These are phyloP conservation scores for Hyalella azteca DNA, from an alignment of 2,888 invertebrate genomes.

Conservation along the genomic window DNA sequence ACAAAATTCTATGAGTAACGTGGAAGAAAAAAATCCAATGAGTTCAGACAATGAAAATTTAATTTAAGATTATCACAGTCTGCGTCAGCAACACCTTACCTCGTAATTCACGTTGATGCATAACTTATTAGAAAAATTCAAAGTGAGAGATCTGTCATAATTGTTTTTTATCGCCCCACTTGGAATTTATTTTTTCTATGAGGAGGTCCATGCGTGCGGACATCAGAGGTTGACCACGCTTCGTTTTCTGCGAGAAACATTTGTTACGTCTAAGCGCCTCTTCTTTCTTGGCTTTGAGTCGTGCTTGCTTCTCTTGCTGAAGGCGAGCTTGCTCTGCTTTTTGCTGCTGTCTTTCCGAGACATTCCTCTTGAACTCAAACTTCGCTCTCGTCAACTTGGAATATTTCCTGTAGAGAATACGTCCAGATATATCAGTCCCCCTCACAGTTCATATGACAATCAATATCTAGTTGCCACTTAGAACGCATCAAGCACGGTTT, in stretches of 20 bases:
- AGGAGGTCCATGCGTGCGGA: slow-evolving; percentile 78
- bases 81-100: no score
- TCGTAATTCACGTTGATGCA: no score
- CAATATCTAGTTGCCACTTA: no score
- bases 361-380: not conserved
- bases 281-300: slow-evolving; percentile 66
- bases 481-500: no score
- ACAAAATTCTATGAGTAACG: no score
- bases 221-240: slow-evolving; percentile 86
- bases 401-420: not conserved
- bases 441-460: no score
- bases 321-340: not conserved
- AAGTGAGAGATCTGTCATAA: no score
- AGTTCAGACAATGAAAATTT: no score
- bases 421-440: no score
- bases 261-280: slow-evolving; percentile 75
- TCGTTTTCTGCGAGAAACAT: slow-evolving; percentile 77
- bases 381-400: not conserved
- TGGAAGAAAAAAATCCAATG: no score
- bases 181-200: slow-evolving; percentile 71
- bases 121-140: no score
- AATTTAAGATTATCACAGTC: no score
- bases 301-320: not conserved
- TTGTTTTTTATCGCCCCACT: not conserved
- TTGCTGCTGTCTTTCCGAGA: not conserved